phyloP scores from a whole-genome alignment of 2,797 vertebrate genomes.

The Syngnathus rostellatus region DNA sequence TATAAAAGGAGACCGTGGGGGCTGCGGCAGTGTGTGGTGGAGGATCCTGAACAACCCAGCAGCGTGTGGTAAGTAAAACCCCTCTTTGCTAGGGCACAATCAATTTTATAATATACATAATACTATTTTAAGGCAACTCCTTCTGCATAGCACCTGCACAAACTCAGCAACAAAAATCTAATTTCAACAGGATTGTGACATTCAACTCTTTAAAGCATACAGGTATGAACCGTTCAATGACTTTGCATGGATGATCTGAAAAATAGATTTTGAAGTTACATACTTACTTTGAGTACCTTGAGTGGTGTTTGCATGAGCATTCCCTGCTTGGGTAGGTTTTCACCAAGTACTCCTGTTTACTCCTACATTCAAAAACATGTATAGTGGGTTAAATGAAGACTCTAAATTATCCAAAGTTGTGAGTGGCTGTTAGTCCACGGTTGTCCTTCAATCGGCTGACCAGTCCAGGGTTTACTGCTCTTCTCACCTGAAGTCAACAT shows the following conservation, averaged over 20 bases:
- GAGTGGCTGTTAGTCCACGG: not conserved
- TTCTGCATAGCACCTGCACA: not conserved
- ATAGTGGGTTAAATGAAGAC: not conserved
- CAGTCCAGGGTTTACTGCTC: not conserved
- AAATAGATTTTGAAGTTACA: not conserved
- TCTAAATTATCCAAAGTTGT: not conserved
- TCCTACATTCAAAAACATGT: not conserved
- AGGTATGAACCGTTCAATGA: not conserved
- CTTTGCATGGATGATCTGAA: constrained; percentile 2
- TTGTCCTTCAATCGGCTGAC: not conserved
- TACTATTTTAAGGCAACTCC: not conserved
- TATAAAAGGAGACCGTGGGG: constrained; percentile 38
- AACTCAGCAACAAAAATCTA: not conserved
- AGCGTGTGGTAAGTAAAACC: constrained; percentile 43
- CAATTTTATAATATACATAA: not conserved
- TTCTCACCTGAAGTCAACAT: not conserved
- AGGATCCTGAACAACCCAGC: constrained; percentile 28
- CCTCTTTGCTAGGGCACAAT: not conserved
- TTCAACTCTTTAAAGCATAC: constrained; percentile 3
- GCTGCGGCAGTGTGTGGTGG: constrained; percentile 31
- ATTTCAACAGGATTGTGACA: constrained; percentile 4
- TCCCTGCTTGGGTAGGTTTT: not conserved
- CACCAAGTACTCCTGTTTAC: not conserved
- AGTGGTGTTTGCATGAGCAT: not conserved
- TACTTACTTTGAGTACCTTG: not conserved